Evolutionary conservation across 2,888 invertebrate species (phyloP).

Genomic region (Megaustenia siamemsis): DNA sequence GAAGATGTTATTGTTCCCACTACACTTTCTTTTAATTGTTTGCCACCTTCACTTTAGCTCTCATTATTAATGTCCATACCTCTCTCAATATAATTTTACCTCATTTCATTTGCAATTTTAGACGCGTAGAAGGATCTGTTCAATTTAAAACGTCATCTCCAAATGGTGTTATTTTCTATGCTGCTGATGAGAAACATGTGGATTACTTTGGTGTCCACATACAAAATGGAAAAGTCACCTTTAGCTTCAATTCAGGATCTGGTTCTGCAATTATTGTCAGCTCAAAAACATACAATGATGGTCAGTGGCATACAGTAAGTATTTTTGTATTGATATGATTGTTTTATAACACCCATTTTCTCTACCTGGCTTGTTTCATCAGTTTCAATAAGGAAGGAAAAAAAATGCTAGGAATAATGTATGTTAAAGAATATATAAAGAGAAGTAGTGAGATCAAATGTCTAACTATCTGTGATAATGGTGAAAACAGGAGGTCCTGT

Average conservation of each 20-base stretch:
- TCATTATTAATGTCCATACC: not conserved
- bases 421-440: too few species aligned
- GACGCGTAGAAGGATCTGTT: slow-evolving; percentile 84
- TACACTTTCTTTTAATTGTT: not conserved
- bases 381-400: not conserved
- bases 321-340: not conserved
- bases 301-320: slow-evolving; percentile 93
- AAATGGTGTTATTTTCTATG: slow-evolving; percentile 91
- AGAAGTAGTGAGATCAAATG: too few species aligned
- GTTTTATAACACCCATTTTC: not conserved
- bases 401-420: too few species aligned
- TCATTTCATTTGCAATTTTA: slow-evolving; percentile 4
- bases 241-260: slow-evolving; percentile 93
- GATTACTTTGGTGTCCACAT: slow-evolving; percentile 93
- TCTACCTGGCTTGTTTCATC: slow-evolving; percentile 23
- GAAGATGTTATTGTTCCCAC: not conserved
- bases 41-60: not conserved
- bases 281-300: slow-evolving; percentile 88
- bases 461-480: too few species aligned
- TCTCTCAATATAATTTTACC: not conserved
- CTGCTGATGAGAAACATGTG: slow-evolving; percentile 83
- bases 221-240: slow-evolving; percentile 88
- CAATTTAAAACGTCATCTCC: slow-evolving; percentile 88
- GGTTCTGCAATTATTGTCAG: slow-evolving; percentile 87
- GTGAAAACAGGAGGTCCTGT: too few species aligned